Percentiles rank a stretch among this genome's conserved stretches.
Conservation (phyloP, 2,113 vertebrate genomes). For the Oryzias woworae region DNA sequence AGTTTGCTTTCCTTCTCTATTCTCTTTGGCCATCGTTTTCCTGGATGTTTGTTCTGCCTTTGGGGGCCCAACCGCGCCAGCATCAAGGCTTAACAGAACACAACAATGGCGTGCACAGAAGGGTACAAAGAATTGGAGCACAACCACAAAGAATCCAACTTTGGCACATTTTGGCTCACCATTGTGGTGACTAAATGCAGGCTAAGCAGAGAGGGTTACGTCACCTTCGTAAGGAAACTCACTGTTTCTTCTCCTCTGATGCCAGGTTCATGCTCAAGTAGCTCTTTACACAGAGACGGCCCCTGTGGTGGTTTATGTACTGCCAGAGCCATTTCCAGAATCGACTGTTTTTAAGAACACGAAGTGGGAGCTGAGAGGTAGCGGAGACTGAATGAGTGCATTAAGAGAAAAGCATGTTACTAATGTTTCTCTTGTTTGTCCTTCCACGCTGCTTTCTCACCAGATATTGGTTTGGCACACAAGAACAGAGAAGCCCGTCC, state of each 20-base stretch:
- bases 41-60: conserved; percentile 46
- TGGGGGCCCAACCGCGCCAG: conserved; percentile 34
- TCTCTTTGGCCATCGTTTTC: conserved; percentile 26
- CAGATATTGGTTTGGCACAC: conserved; percentile 99
- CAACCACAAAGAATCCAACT: not conserved
- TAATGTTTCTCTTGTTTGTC: conserved; percentile 40
- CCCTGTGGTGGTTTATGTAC: conserved; percentile 6
- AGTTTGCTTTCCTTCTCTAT: conserved; percentile 9
- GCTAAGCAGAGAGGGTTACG: conserved; percentile 3
- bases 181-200: conserved; percentile 26
- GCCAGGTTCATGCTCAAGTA: conserved; percentile 46
- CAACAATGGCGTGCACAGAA: conserved; percentile 8
- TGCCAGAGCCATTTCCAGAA: not conserved
- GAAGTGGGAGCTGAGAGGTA: conserved; percentile 22
- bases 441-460: conserved; percentile 35
- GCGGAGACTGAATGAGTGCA: conserved; percentile 23
- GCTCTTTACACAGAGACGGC: conserved; percentile 31
- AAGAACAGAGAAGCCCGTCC: conserved; percentile 95
- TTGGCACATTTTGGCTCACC: conserved; percentile 17
- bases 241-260: conserved; percentile 33
- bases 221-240: conserved; percentile 27
- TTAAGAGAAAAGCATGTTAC: conserved; percentile 31
- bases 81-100: conserved; percentile 15
- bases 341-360: conserved; percentile 39
- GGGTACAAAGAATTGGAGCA: conserved; percentile 3